Base-by-base conservation (phyloP, 2,113 vertebrate genomes). In the Phylloscopus trochiloides region DNA sequence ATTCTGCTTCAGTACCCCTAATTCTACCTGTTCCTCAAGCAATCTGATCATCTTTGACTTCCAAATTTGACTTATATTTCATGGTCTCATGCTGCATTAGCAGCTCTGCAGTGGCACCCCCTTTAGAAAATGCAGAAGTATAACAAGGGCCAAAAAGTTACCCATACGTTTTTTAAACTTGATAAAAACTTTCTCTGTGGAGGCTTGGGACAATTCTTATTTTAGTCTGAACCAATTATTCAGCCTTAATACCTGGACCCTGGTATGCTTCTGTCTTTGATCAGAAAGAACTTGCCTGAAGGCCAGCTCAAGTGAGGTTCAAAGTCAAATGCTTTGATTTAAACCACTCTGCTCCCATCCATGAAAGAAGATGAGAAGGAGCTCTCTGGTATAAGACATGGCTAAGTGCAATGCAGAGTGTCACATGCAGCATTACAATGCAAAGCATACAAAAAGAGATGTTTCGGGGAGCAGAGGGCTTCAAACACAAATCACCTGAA, bases 291-390 rank as follows among this genome's bases (percentile, higher is more conserved):
- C 88, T 96, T 94, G 96, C 94, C 94, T 97, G 92, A 97, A 96
- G 94, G 95, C 96, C 93, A 92, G 94, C 96, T 96, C 93, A 94
- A 84, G 90, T 93, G 90, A 95, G 96, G 94, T 96, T 95, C 96
- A 96, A 97, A 97, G 93, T 96, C 96, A 97, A 95, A 92, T 92
- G 90, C 96, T 96, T 97, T 96, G 96, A 96, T 96, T 96, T 95
- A 95, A 96, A 94, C 90, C 96, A 92, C 82, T 90, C 94, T 96
- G 96, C 90, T 96, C 68, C 93, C 75, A 84, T 94, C 93, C 79
- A 84, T 92, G 92, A 96, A 95, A 97, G 96, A 90, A 94, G 92
- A 95, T 95, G 88, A 95, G 94, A 96, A 90, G 90, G 42, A 95
- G 79, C 82, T 94, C 78, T 88, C 92, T 78, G 67, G 75, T 72